A percentile compares a stretch with the other conserved stretches of the same genome.
Conservation (phyloP, 1,140 invertebrate genomes). For the Samia ricini region DNA sequence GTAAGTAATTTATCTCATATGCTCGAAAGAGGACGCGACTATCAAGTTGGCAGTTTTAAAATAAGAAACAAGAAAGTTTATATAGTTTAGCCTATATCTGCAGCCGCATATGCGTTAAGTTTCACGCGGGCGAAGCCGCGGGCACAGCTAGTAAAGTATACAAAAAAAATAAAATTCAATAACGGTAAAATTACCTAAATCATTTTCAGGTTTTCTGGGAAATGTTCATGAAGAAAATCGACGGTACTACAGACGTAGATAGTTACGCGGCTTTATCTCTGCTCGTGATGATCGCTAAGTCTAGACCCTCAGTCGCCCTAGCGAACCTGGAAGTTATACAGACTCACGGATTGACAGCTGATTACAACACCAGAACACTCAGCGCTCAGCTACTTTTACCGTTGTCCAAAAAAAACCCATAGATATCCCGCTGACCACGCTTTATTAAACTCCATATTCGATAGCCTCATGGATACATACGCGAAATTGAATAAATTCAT, state of each 20-base stretch:
- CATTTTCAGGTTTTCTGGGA: conserved; percentile 85
- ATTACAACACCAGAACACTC: conserved; percentile 59
- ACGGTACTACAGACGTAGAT: conserved; percentile 82
- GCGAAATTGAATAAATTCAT: conserved; percentile 56
- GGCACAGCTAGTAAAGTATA: not conserved
- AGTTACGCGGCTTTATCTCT: conserved; percentile 84
- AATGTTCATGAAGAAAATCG: conserved; percentile 87
- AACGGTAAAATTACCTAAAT: too few species aligned
- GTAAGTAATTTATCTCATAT: too few species aligned
- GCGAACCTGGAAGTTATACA: conserved; percentile 78
- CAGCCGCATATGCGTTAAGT: too few species aligned
- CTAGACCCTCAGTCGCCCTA: conserved; percentile 76
- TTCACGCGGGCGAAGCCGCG: too few species aligned
- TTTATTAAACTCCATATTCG: conserved; percentile 52
- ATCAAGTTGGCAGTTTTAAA: too few species aligned
- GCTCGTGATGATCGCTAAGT: conserved; percentile 83
- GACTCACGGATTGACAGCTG: conserved; percentile 66
- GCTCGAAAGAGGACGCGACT: too few species aligned
- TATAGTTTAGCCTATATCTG: too few species aligned
- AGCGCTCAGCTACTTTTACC: conserved; percentile 59
- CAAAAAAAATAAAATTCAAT: conserved; percentile 2
- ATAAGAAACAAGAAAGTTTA: too few species aligned
- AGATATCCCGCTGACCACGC: conserved; percentile 58
- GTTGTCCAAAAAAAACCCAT: conserved; percentile 54
- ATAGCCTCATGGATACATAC: conserved; percentile 63